These are phyloP conservation scores for Pogona vitticeps DNA, from an alignment of 2,113 vertebrate genomes.

Conservation along the genomic window DNA sequence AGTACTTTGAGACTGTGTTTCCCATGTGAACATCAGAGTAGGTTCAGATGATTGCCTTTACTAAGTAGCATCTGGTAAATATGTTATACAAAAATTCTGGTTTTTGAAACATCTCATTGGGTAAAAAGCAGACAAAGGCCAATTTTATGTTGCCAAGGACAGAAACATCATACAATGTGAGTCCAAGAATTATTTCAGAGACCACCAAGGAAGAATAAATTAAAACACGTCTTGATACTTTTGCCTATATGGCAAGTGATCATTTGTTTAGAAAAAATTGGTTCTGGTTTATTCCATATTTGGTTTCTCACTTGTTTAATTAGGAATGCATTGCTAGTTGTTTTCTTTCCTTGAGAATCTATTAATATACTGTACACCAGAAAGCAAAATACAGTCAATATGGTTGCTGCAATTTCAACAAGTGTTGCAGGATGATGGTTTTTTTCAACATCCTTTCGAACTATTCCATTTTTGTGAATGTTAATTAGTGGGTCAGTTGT, in stretches of 20 bases:
- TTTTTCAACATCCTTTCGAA: too few relatives aligned
- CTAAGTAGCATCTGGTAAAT: neutral
- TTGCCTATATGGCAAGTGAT: neutral
- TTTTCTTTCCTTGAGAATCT: neutral
- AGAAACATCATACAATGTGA: neutral
- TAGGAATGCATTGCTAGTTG: too few relatives aligned
- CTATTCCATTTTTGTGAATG: neutral
- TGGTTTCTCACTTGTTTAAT: too few relatives aligned
- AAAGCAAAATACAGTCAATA: neutral
- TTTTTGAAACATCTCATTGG: neutral
- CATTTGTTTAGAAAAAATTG: neutral
- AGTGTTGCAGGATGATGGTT: neutral
- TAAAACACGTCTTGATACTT: neutral
- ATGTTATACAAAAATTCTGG: neutral
- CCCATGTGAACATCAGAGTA: neutral
- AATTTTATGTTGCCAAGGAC: neutral
- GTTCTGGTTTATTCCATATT: neutral
- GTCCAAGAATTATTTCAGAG: neutral
- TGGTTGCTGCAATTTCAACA: neutral
- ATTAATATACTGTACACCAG: neutral
- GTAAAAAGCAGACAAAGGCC: neutral
- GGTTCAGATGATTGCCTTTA: neutral
- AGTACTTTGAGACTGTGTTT: neutral
- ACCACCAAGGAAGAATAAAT: neutral
- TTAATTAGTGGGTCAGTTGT: neutral